Percentiles rank a stretch among this genome's conserved stretches.
Conservation (phyloP, 2,113 vertebrate genomes). For the Ceyx melanurus region DNA sequence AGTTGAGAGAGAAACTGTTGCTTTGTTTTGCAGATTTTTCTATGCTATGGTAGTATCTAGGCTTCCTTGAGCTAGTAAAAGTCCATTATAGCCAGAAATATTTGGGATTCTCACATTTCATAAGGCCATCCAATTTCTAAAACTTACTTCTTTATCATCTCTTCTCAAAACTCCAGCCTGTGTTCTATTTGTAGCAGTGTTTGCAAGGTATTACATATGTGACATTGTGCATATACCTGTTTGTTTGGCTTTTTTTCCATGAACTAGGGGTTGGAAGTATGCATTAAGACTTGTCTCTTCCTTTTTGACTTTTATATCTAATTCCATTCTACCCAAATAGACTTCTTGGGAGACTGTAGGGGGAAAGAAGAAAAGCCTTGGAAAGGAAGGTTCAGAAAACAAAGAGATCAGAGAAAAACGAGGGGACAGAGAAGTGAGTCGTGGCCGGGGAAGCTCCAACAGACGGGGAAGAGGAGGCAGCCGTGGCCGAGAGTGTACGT, state of each 20-base stretch:
- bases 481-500: constrained; percentile 86
- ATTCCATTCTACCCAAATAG: constrained; percentile 72
- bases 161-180: neutral
- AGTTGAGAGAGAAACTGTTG: neutral
- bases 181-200: neutral
- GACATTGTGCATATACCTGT: accelerated
- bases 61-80: neutral
- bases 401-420: constrained; percentile 92
- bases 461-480: constrained; percentile 86
- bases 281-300: neutral
- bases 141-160: neutral
- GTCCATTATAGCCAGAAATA: neutral
- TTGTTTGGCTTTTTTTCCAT: neutral
- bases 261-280: neutral
- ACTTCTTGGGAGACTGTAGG: constrained; percentile 98
- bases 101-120: neutral
- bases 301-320: constrained; percentile 16
- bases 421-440: constrained; percentile 85
- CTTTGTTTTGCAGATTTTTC: neutral
- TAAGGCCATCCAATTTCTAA: neutral
- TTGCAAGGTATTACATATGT: neutral
- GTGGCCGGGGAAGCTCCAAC: constrained; percentile 83
- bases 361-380: constrained; percentile 91
- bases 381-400: constrained; percentile 89
- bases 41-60: accelerated